Evolutionary conservation across 2,113 vertebrate species (phyloP).

Genomic region (Brachyhypopomus gauderio): DNA sequence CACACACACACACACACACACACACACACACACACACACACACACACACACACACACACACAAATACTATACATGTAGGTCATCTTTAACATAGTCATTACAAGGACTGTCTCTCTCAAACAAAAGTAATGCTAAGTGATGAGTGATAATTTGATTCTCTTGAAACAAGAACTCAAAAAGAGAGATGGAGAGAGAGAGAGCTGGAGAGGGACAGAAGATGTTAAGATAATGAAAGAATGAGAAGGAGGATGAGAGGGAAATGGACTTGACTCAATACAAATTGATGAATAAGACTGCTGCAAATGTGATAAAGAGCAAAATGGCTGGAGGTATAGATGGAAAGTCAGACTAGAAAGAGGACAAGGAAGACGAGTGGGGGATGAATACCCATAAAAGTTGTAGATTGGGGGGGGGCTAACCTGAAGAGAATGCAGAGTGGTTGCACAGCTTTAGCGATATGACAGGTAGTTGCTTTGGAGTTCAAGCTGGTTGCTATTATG

Average conservation of each 20-base stretch:
- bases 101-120: background rate
- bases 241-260: conserved; percentile 31
- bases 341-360: conserved; percentile 32
- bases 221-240: conserved; percentile 17
- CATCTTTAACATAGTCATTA: conserved; percentile 40
- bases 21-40: conserved; percentile 11
- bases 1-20: background rate
- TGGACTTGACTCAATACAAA: conserved; percentile 52
- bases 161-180: conserved; percentile 50
- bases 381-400: background rate
- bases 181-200: conserved; percentile 20
- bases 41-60: background rate
- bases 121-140: conserved; percentile 41
- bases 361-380: conserved; percentile 2
- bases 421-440: too few relatives aligned
- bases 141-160: conserved; percentile 46
- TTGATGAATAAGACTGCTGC: conserved; percentile 49
- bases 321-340: conserved; percentile 43
- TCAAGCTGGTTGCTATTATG: too few relatives aligned
- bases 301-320: conserved; percentile 56
- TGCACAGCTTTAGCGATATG: too few relatives aligned
- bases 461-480: too few relatives aligned
- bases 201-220: conserved; percentile 22
- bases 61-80: background rate
- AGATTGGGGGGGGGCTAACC: too few relatives aligned